Evolutionary conservation across 2,888 invertebrate species (phyloP), one percentile per base, ranked within the genome.

Genomic region (Tanytarsus gracilentus): DNA sequence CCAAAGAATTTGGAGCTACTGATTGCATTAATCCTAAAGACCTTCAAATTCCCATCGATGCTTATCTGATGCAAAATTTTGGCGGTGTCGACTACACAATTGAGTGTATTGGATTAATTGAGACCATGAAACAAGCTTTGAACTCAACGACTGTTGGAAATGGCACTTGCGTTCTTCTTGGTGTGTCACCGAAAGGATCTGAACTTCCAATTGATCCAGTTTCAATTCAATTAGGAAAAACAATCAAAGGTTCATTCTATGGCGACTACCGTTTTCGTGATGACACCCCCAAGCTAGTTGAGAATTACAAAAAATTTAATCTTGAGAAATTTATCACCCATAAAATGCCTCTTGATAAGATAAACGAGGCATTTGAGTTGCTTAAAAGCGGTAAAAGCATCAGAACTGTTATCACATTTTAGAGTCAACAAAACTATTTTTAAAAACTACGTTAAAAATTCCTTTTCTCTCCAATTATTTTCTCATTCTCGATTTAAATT

Each of bases 11-110:
- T 76, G 96, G 96, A 40, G 86, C 86, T 48, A 95, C 85, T 25
- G 92, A 94, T 68, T 91, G 86, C 73, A 76, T 95, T 4, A 95
- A 94, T 72, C 95, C 95, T 0, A 86, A 84, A 66, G 92, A 40
- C 95, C 72, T 81, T 8, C 96, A 78, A 94, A 96, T 71, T 79
- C 97, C 55, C 8, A 23, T 44, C 23, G 44, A 16, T 8, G 18
- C 18, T 18, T 44, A 44, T 18, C 23, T 44, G 21, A 16, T 23
- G 23, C 6, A 44, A 44, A 18, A 21, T 7, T 44, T 23, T 18
- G 95, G 95, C 40, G 96, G 96, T 9, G 76, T 89, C 61, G 96
- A 97, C 74, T 95, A 84, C 71, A 95, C 95, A 0, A 96, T 96
- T 75, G 96, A 96, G 74, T 96, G 95, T 70, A 87, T 96, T 66